Percentiles rank a stretch among this genome's conserved stretches.
Evolutionary conservation across 2,113 vertebrate species (phyloP).

Genomic region (Silurus glanis): DNA sequence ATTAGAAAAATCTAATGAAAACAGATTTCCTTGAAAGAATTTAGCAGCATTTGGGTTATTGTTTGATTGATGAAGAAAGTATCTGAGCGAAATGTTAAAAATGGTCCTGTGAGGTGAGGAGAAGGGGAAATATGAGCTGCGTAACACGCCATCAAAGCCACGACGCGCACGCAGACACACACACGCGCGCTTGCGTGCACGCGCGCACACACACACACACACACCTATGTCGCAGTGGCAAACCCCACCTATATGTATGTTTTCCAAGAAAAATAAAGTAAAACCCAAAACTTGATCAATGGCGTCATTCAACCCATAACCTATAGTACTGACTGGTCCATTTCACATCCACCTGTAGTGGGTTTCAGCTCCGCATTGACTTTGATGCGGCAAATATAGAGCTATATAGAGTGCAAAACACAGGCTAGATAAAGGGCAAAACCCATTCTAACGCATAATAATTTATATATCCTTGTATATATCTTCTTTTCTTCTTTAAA

Average conservation of each 20-base stretch:
- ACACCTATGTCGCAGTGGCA: slow-evolving; percentile 54
- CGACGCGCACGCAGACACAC: slow-evolving; percentile 4
- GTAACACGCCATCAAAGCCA: slow-evolving; percentile 65
- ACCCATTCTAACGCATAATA: no score
- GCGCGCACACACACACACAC: slow-evolving; percentile 28
- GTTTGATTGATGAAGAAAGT: background rate
- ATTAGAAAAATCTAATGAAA: no score
- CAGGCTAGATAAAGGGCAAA: background rate
- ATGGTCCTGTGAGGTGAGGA: slow-evolving; percentile 36
- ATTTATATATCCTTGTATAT: background rate
- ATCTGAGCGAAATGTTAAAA: background rate
- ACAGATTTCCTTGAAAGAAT: background rate
- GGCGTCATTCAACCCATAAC: background rate
- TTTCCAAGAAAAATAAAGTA: background rate
- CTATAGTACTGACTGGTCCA: background rate
- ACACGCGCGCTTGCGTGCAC: background rate
- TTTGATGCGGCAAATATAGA: background rate
- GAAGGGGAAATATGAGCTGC: slow-evolving; percentile 69
- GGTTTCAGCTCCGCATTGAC: background rate
- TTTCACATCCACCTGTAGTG: background rate
- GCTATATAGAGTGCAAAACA: background rate
- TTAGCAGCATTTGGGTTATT: background rate
- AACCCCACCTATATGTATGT: slow-evolving; percentile 42
- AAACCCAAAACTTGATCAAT: background rate
- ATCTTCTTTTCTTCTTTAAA: background rate